Conservation (phyloP, 2,113 vertebrate genomes). For the Archocentrus centrarchus region DNA sequence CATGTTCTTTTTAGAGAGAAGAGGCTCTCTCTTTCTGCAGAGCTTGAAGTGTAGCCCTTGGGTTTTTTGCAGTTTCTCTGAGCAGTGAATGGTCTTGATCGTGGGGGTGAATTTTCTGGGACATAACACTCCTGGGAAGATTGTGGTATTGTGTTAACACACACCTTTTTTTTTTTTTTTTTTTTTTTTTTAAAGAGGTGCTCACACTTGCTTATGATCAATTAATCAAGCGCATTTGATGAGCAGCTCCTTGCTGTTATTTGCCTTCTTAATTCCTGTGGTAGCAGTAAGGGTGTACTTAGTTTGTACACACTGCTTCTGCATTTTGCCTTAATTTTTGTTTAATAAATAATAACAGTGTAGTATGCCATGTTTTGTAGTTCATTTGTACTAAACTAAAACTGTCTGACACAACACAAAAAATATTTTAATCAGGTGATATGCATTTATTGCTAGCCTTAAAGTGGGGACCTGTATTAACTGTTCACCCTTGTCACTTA, state of each 20-base stretch:
- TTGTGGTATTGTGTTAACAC: accelerated
- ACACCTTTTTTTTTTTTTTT: not conserved
- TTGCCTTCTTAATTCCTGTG: not conserved
- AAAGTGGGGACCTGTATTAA: not conserved
- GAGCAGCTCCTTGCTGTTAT: not conserved
- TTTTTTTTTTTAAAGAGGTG: not conserved
- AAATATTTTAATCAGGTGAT: not conserved
- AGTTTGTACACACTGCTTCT: not conserved
- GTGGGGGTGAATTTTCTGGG: not conserved
- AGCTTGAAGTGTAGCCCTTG: not conserved
- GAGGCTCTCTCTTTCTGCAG: too few relatives aligned
- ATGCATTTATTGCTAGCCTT: not conserved
- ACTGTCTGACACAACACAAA: not conserved
- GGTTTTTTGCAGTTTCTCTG: not conserved
- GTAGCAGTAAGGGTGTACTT: not conserved
- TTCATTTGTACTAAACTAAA: not conserved
- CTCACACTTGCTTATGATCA: not conserved
- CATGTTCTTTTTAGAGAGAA: too few relatives aligned
- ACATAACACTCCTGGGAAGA: not conserved
- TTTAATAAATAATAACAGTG: not conserved
- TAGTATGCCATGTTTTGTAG: not conserved
- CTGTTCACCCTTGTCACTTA: not conserved
- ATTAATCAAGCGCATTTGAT: not conserved
- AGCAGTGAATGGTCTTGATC: not conserved
- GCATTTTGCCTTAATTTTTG: not conserved